Evolutionary conservation across 2,888 invertebrate species (phyloP), one percentile per base, ranked within the genome.

Genomic region (Phaonia tiefii): DNA sequence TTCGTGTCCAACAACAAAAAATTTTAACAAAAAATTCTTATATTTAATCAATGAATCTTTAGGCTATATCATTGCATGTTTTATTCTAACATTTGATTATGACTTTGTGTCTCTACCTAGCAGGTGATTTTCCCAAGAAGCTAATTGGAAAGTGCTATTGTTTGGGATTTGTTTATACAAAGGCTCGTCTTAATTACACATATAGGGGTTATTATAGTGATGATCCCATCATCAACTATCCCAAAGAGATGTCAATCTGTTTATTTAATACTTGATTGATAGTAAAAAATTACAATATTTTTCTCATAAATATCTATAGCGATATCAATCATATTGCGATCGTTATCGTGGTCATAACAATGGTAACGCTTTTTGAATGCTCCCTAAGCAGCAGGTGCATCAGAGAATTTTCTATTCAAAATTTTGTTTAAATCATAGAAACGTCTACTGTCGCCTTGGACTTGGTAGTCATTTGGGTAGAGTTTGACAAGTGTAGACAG

Each of bases 61-160:
- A 51, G n/a, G 39, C 20, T 49, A 31, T 17, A 39, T 66, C 39
- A 31, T 71, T 49, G n/a, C 17, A n/a, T 49, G 11, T n/a, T 31
- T 31, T 31, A 31, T 46, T 13, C 49, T 44, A 56, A 5, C 54
- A 49, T 15, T 25, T 54, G 42, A 67, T 49, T 60, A 11, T 71
- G 54, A 66, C 70, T 37, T 69, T 51, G 31, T 51, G 20, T 69
- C 15, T 10, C 58, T 60, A 39, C 31, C 22, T 69, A 67, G 72
- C 78, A 78, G 81, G 81, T 78, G 81, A 54, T 58, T 78, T 81
- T 81, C 75, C 5, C 22, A 69, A 66, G 66, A 78, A 78, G 54
- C 71, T 39, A 25, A 54, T 54, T n/a, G 1, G 51, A 5, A 39
- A 56, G 74, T 75, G 77, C 71, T 60, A 60, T 39, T 72, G 73